phyloP scores from a whole-genome alignment of 2,888 invertebrate species.

The Taphrorychus bicolor region DNA sequence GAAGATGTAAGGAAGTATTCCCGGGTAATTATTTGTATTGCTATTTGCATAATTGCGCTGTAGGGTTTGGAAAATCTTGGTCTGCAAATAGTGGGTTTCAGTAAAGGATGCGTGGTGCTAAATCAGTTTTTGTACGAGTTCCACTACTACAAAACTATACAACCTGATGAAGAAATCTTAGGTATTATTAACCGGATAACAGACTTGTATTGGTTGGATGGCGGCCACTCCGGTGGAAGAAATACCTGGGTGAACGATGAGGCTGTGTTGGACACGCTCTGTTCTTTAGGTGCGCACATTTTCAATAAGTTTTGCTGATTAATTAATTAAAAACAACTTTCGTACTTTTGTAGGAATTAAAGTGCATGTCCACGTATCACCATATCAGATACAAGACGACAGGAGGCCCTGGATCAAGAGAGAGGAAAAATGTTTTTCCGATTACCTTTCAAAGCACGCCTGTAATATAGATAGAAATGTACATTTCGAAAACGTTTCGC shows the following conservation, averaged over 20 bases:
- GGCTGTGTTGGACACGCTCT: constrained; percentile 75
- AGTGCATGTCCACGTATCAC: constrained; percentile 83
- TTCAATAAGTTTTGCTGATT: too few species aligned
- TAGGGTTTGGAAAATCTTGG: neutral
- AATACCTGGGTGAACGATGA: constrained; percentile 88
- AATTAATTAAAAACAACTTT: neutral
- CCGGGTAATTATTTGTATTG: neutral
- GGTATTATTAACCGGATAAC: constrained; percentile 71
- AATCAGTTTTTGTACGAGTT: constrained; percentile 91
- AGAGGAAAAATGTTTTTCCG: constrained; percentile 81
- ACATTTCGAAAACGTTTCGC: constrained; percentile 67
- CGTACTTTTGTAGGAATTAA: constrained; percentile 65
- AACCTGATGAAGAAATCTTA: constrained; percentile 68
- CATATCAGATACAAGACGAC: constrained; percentile 86
- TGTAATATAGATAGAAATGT: constrained; percentile 69
- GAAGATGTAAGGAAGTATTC: neutral
- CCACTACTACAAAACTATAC: constrained; percentile 73
- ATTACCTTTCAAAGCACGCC: constrained; percentile 70
- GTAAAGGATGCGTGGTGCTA: constrained; percentile 92
- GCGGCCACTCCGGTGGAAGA: constrained; percentile 87
- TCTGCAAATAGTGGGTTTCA: constrained; percentile 73
- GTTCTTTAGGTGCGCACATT: constrained; percentile 68
- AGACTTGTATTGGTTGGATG: constrained; percentile 89
- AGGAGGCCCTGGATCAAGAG: constrained; percentile 83
- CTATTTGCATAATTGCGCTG: too few species aligned